Percentiles rank a stretch among this genome's conserved stretches.
phyloP scores from a whole-genome alignment of 2,113 vertebrate species.

The Australoheros scitulus region DNA sequence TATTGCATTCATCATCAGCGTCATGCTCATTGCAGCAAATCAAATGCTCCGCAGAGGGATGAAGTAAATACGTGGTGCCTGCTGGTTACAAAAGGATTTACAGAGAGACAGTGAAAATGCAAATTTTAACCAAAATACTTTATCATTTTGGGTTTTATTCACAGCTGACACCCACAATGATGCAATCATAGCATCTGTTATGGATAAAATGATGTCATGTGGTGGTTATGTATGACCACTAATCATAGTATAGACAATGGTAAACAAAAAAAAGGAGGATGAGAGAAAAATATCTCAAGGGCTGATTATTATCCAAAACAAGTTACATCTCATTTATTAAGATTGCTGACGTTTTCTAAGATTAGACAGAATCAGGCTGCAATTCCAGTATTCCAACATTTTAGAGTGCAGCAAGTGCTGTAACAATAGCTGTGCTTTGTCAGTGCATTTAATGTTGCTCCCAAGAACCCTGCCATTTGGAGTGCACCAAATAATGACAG shows the following conservation, averaged over 20 bases:
- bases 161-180: conserved; percentile 13
- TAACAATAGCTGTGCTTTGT: conserved; percentile 30
- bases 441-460: conserved; percentile 16
- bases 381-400: neutral
- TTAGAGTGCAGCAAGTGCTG: conserved; percentile 13
- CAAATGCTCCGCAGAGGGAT: conserved; percentile 98
- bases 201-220: conserved; percentile 44
- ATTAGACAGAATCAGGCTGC: neutral
- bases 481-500: conserved; percentile 24
- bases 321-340: neutral
- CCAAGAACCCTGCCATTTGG: conserved; percentile 13
- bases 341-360: conserved; percentile 9
- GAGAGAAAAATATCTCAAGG: conserved; percentile 47
- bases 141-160: conserved; percentile 19
- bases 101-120: conserved; percentile 7
- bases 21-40: conserved; percentile 98
- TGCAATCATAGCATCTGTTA: conserved; percentile 17
- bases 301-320: conserved; percentile 49
- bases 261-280: neutral
- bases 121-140: conserved; percentile 48
- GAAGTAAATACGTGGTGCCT: conserved; percentile 81
- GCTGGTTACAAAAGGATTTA: neutral
- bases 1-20: conserved; percentile 98
- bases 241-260: conserved; percentile 3
- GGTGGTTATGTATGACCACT: conserved; percentile 19